Evolutionary conservation across 2,797 vertebrate species (phyloP).

Genomic region (Spheniscus humboldti): DNA sequence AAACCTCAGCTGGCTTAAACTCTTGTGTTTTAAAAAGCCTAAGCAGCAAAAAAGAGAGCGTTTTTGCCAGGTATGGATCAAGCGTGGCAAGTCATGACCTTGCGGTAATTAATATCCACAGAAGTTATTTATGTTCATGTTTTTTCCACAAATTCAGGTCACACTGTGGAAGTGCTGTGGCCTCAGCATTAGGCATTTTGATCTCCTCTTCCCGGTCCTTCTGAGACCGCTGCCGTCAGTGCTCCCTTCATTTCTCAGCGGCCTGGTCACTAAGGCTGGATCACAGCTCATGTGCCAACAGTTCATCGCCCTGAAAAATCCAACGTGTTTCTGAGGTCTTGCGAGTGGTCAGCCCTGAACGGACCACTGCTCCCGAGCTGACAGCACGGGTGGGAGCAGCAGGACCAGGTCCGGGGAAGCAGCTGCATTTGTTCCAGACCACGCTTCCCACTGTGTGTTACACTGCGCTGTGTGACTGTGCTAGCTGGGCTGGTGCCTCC

Average conservation of each 20-base stretch:
- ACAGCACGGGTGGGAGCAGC: background rate
- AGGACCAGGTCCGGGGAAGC: no score
- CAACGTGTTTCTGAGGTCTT: fast-evolving
- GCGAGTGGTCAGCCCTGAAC: background rate
- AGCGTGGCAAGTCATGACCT: background rate
- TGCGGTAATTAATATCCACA: background rate
- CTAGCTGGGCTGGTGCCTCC: background rate
- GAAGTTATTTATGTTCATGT: no score
- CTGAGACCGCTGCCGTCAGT: fast-evolving
- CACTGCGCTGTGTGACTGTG: no score
- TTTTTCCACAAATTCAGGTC: background rate
- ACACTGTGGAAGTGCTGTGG: background rate
- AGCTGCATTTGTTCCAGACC: background rate
- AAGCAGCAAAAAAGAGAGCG: background rate
- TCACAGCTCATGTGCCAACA: background rate
- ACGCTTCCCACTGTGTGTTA: no score
- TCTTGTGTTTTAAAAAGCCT: background rate
- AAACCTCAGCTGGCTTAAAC: background rate
- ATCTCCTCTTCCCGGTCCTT: background rate
- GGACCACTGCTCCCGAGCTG: fast-evolving
- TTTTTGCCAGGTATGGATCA: background rate
- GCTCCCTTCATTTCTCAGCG: background rate
- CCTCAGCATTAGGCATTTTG: background rate
- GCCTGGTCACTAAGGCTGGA: background rate
- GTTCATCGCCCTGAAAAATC: background rate